Evolutionary conservation across 2,888 invertebrate species (phyloP).

Genomic region (Aporophyla lueneburgensis): DNA sequence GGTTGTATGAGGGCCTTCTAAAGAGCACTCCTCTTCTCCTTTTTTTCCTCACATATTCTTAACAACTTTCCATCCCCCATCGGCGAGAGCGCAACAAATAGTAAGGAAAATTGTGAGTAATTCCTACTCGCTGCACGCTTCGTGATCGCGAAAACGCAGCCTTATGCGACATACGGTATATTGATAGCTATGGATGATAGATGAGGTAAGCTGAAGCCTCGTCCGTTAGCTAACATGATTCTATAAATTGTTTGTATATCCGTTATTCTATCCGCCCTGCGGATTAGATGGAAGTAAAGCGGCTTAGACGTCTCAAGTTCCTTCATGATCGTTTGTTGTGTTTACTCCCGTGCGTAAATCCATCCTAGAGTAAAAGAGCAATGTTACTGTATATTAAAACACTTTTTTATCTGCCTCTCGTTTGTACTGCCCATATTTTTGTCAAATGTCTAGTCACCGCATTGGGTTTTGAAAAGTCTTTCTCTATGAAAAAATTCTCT

Average conservation of each 20-base stretch:
- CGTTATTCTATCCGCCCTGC: conserved; percentile 57
- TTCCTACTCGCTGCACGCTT: conserved; percentile 52
- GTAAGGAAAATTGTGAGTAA: conserved; percentile 20
- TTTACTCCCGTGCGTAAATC: background rate
- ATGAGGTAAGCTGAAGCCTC: conserved; percentile 62
- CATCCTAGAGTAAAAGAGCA: background rate
- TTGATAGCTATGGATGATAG: conserved; percentile 62
- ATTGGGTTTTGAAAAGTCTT: background rate
- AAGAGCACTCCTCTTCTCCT: conserved; percentile 9
- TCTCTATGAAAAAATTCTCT: background rate
- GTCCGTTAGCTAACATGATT: conserved; percentile 65
- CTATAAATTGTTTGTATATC: conserved; percentile 59
- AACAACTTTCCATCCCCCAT: background rate
- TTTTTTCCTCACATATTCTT: background rate
- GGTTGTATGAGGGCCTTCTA: conserved; percentile 9
- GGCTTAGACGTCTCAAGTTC: conserved; percentile 38
- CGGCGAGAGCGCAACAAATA: background rate
- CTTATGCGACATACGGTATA: conserved; percentile 59
- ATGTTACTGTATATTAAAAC: background rate
- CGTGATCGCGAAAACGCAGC: conserved; percentile 28
- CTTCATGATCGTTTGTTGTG: conserved; percentile 11
- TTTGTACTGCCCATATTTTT: background rate
- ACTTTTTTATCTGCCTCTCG: background rate
- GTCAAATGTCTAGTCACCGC: no score
- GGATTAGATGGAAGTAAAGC: conserved; percentile 52